A percentile compares a stretch with the other conserved stretches of the same genome.
Conservation (phyloP, 2,888 invertebrate genomes). For the Seira musarum region DNA sequence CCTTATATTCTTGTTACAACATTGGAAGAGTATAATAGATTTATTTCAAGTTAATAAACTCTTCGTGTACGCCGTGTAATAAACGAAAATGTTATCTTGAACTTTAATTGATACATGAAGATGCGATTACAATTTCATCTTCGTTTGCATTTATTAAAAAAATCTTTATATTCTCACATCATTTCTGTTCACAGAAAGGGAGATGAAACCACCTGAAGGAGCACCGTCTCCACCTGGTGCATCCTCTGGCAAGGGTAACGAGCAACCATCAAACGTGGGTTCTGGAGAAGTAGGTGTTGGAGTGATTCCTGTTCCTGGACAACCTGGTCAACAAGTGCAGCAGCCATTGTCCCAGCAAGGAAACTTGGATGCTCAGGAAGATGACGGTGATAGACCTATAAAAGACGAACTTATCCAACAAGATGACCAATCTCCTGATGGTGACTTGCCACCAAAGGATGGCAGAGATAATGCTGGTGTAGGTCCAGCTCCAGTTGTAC, state of each 20-base stretch:
- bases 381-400: constrained; percentile 64
- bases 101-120: too few relatives aligned
- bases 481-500: constrained; percentile 47
- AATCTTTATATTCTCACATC: too few relatives aligned
- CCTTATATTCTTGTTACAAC: too few relatives aligned
- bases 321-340: constrained; percentile 52
- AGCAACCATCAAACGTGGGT: constrained; percentile 18
- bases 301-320: constrained; percentile 62
- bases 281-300: constrained; percentile 56
- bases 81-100: too few relatives aligned
- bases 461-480: constrained; percentile 47
- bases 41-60: too few relatives aligned
- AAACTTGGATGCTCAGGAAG: constrained; percentile 68
- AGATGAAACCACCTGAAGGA: constrained; percentile 66
- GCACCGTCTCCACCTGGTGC: constrained; percentile 51
- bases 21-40: too few relatives aligned
- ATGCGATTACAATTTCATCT: too few relatives aligned
- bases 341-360: constrained; percentile 48
- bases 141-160: too few relatives aligned
- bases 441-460: constrained; percentile 63
- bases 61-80: too few relatives aligned
- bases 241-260: constrained; percentile 40
- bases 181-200: constrained; percentile 56
- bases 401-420: constrained; percentile 65
- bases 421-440: constrained; percentile 69